Evolutionary conservation across 2,113 vertebrate species (phyloP).

Genomic region (Glaucidium brasilianum): DNA sequence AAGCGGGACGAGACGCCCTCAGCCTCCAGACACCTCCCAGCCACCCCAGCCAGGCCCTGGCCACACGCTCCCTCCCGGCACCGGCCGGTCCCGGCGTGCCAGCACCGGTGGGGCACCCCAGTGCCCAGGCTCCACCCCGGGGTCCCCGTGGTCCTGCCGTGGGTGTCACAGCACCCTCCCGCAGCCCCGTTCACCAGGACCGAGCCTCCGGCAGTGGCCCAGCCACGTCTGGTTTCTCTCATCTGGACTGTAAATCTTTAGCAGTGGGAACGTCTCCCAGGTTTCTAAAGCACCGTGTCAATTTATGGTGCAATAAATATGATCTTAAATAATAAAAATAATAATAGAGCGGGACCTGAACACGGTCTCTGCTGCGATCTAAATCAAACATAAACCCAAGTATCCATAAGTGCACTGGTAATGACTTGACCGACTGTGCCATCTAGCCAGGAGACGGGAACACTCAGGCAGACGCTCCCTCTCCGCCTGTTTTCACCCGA

Average conservation of each 20-base stretch:
- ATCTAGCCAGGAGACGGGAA: background rate
- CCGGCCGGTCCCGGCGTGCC: fast-evolving
- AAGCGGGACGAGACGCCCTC: background rate
- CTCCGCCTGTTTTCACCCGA: background rate
- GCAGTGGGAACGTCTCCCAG: background rate
- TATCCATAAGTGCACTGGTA: background rate
- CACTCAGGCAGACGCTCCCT: background rate
- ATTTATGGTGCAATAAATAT: background rate
- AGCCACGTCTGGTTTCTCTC: background rate
- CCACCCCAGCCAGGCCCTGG: fast-evolving
- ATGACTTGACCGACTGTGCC: background rate
- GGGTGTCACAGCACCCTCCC: background rate
- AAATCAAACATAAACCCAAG: background rate
- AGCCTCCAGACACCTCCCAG: background rate
- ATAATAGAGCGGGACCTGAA: background rate
- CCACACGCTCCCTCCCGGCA: background rate
- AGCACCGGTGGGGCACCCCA: background rate
- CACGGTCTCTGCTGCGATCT: fast-evolving
- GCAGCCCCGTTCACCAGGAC: background rate
- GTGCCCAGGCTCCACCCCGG: too few species aligned
- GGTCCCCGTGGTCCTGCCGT: background rate
- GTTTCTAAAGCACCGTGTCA: background rate
- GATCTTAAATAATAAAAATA: constrained; percentile 12
- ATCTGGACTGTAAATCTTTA: background rate
- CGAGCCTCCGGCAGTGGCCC: background rate